A percentile compares a stretch with the other conserved stretches of the same genome.
Evolutionary conservation across 1,140 invertebrate species (phyloP).

Genomic region (Forficula auricularia): DNA sequence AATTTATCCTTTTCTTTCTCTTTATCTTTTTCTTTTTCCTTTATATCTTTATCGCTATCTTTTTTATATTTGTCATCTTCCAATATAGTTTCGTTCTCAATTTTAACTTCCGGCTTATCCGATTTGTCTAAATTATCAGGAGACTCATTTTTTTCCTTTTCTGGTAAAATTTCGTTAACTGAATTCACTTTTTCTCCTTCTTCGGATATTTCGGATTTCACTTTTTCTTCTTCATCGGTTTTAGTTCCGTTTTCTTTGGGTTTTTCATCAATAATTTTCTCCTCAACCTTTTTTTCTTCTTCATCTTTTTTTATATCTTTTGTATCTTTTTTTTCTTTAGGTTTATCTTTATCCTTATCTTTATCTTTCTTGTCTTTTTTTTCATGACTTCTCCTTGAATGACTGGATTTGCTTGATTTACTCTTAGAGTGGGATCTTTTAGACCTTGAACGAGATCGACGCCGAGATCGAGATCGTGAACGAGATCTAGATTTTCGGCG

Average conservation of each 20-base stretch:
- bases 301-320: slow-evolving; percentile 10
- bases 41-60: slow-evolving; percentile 8
- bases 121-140: slow-evolving; percentile 19
- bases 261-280: slow-evolving; percentile 4
- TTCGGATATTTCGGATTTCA: slow-evolving; percentile 21
- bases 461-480: slow-evolving; percentile 30
- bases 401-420: slow-evolving; percentile 25
- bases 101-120: slow-evolving; percentile 19
- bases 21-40: slow-evolving; percentile 10
- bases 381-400: slow-evolving; percentile 22
- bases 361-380: slow-evolving; percentile 25
- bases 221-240: slow-evolving; percentile 15
- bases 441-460: slow-evolving; percentile 23
- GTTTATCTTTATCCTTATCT: slow-evolving; percentile 25
- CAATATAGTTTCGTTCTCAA: slow-evolving; percentile 7
- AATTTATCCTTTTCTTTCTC: slow-evolving; percentile 12
- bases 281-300: slow-evolving; percentile 3
- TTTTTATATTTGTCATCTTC: slow-evolving; percentile 6
- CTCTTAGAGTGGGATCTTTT: slow-evolving; percentile 29
- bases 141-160: slow-evolving; percentile 18
- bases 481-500: slow-evolving; percentile 26
- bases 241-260: not conserved
- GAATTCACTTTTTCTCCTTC: slow-evolving; percentile 21
- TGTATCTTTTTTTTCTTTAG: slow-evolving; percentile 13
- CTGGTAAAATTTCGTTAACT: slow-evolving; percentile 8